Evolutionary conservation across 1,140 invertebrate genomes (phyloP), one percentile per base, ranked within the genome.

Genomic region (Aculops lycopersici): DNA sequence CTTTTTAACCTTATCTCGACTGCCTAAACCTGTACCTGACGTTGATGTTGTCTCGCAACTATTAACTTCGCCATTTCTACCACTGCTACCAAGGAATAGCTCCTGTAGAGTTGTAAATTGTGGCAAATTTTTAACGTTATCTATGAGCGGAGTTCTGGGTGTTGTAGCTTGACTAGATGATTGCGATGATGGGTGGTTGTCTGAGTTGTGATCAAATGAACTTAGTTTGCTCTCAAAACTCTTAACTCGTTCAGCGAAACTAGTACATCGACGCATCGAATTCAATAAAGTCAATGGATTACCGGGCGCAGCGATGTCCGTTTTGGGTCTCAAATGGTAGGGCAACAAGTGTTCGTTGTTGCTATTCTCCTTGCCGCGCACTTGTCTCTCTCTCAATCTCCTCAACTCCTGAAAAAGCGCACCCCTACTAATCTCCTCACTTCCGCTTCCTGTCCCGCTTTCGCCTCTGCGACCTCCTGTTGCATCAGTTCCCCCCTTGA

Each of bases 111-210:
- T n/a, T 41, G 18, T 31, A 35, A 20, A 21, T 38, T 43, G 17
- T 35, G 38, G 41, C 8, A 14, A 43, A 43, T 14, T 39, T n/a
- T 21, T 21, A 16, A 17, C 17, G n/a, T n/a, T 43, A 31, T n/a
- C 21, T 15, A 3, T 41, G 5, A 40, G 36, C 16, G 42, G 14
- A 37, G 45, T 45, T 14, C 38, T 43, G n/a, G 43, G 42, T 18
- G 44, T 45, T 3, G 45, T 46, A 19, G 43, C 43, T 36, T 42
- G 5, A n/a, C n/a, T n/a, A n/a, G n/a, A n/a, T n/a, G n/a, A n/a
- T n/a, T n/a, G n/a, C n/a, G n/a, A n/a, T n/a, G n/a, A n/a, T n/a
- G n/a, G n/a, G n/a, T n/a, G n/a, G n/a, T n/a, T n/a, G n/a, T n/a
- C n/a, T n/a, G n/a, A n/a, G n/a, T n/a, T n/a, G n/a, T n/a, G n/a